Conservation (phyloP, 1,140 invertebrate genomes). For the Trichonephila inaurata region DNA sequence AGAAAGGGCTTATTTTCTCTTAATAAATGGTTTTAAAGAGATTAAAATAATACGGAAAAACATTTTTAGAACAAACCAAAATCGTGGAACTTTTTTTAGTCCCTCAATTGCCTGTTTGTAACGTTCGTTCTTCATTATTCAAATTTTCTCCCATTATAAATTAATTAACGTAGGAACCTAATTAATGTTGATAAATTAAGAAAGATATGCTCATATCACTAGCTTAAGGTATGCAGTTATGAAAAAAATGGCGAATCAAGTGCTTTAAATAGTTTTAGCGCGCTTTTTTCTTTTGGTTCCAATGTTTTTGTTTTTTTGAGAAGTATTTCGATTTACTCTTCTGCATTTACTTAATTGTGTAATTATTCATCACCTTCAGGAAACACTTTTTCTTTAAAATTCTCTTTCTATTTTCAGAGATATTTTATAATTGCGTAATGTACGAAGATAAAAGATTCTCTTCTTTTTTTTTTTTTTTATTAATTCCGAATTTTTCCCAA, state of each 20-base stretch:
- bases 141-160: slow-evolving; percentile 74
- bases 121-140: slow-evolving; percentile 46
- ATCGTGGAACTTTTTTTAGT: background rate
- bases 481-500: slow-evolving; percentile 32
- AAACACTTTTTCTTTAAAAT: slow-evolving; percentile 50
- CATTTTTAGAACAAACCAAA: slow-evolving; percentile 40
- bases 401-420: slow-evolving; percentile 4
- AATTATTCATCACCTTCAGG: slow-evolving; percentile 71
- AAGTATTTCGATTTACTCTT: slow-evolving; percentile 43
- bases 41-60: slow-evolving; percentile 60
- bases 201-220: slow-evolving; percentile 72
- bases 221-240: slow-evolving; percentile 25
- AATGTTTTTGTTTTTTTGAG: slow-evolving; percentile 16
- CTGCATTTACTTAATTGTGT: slow-evolving; percentile 62
- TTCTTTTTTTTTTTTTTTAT: slow-evolving; percentile 22
- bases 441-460: background rate
- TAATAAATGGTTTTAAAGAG: slow-evolving; percentile 61
- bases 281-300: background rate
- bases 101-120: slow-evolving; percentile 35
- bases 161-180: slow-evolving; percentile 69
- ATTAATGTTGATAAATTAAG: slow-evolving; percentile 75
- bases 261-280: slow-evolving; percentile 48
- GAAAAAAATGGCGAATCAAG: slow-evolving; percentile 43
- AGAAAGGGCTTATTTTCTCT: slow-evolving; percentile 9
- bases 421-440: slow-evolving; percentile 73